These are phyloP conservation scores for Zoanthus sociatus DNA, from an alignment of 92 coral and sea anemone species.

Conservation along the genomic window DNA sequence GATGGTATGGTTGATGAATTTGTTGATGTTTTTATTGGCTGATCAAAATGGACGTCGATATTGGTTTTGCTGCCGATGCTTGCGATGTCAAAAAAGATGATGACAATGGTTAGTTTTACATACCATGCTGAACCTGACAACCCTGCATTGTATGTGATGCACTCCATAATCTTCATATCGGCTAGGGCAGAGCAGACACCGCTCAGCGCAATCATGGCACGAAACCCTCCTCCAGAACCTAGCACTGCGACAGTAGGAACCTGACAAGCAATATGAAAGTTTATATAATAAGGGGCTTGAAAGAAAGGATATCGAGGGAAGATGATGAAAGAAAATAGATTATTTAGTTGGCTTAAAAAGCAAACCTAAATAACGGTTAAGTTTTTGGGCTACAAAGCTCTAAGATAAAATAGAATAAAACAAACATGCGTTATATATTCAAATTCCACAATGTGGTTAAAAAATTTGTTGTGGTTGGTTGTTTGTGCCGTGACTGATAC, in stretches of 20 bases:
- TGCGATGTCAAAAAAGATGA: not conserved
- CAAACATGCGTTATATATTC: no score
- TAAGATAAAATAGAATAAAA: no score
- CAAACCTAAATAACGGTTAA: no score
- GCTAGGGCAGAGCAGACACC: constrained; percentile 82
- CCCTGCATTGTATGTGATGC: constrained; percentile 81
- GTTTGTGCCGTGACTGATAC: not conserved
- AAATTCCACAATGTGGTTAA: no score
- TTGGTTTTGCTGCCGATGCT: not conserved
- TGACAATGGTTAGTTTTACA: not conserved
- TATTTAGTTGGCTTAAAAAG: no score
- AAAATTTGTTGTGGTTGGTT: no score
- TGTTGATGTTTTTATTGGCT: not conserved
- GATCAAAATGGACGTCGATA: not conserved
- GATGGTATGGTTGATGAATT: not conserved
- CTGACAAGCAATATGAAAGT: constrained; percentile 24
- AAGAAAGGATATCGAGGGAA: no score
- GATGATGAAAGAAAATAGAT: no score
- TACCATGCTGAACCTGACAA: constrained; percentile 95
- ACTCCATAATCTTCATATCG: constrained; percentile 80
- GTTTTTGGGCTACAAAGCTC: no score
- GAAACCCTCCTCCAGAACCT: constrained; percentile 97
- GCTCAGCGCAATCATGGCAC: constrained; percentile 86
- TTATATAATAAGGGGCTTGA: no score
- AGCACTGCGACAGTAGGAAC: constrained; percentile 87